Evolutionary conservation across 2,113 vertebrate species (phyloP).

Genomic region (Baryphthengus martii): DNA sequence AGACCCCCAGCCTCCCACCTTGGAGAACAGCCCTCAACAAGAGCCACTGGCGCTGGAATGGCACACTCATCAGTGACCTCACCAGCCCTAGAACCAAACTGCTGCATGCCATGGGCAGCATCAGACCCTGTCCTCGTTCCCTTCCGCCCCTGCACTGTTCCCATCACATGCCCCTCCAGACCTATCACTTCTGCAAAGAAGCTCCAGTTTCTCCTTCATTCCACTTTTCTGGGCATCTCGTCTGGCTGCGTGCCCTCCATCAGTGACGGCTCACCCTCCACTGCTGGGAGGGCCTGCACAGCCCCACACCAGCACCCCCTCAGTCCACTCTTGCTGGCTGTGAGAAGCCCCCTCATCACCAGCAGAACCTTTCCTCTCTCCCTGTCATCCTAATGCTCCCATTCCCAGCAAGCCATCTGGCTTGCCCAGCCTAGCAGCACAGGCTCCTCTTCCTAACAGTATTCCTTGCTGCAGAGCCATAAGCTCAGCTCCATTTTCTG

Average conservation of each 20-base stretch:
- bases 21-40: neutral
- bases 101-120: fast-evolving
- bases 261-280: neutral
- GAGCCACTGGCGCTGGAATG: fast-evolving
- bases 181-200: neutral
- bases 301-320: neutral
- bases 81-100: fast-evolving
- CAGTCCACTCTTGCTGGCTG: neutral
- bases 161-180: neutral
- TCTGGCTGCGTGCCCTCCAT: neutral
- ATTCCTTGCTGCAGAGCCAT: neutral
- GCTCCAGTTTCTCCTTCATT: neutral
- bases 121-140: neutral
- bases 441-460: neutral
- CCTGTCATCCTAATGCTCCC: neutral
- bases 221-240: fast-evolving
- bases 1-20: neutral
- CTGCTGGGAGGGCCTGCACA: fast-evolving
- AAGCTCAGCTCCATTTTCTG: neutral
- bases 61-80: neutral
- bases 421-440: fast-evolving
- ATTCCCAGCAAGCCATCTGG: neutral
- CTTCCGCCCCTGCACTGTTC: fast-evolving
- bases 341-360: neutral
- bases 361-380: neutral